Percentiles rank a stretch among this genome's conserved stretches.
Conservation (phyloP, 2,113 vertebrate species). For the Cranoglanis bouderius region DNA sequence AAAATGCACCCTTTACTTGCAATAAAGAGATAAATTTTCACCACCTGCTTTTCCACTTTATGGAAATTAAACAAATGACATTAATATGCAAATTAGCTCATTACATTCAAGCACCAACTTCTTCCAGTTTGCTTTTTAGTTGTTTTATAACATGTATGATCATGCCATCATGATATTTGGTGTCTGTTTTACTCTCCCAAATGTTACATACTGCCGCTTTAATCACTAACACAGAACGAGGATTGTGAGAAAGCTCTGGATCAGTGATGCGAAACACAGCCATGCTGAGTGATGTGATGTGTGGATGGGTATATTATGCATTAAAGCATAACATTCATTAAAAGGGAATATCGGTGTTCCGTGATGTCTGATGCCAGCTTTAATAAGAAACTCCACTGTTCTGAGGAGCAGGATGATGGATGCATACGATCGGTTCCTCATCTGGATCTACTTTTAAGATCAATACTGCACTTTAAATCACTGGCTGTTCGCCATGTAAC, state of each 20-base stretch:
- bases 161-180: background rate
- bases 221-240: background rate
- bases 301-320: background rate
- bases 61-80: background rate
- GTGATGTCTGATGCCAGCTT: background rate
- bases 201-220: background rate
- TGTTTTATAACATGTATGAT: background rate
- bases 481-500: conserved; percentile 27
- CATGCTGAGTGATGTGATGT: background rate
- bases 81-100: background rate
- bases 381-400: conserved; percentile 23
- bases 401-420: conserved; percentile 34
- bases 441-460: conserved; percentile 24
- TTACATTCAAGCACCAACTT: background rate
- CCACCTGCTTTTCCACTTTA: background rate
- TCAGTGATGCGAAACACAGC: background rate
- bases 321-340: too few relatives aligned
- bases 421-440: conserved; percentile 8
- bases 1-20: background rate
- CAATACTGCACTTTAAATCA: conserved; percentile 31
- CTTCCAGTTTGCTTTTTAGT: background rate
- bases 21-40: background rate
- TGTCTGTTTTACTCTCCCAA: background rate
- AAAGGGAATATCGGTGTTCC: background rate
- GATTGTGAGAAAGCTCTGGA: background rate